Base-by-base conservation (phyloP, 2,113 vertebrate species). In the Rattus rattus region DNA sequence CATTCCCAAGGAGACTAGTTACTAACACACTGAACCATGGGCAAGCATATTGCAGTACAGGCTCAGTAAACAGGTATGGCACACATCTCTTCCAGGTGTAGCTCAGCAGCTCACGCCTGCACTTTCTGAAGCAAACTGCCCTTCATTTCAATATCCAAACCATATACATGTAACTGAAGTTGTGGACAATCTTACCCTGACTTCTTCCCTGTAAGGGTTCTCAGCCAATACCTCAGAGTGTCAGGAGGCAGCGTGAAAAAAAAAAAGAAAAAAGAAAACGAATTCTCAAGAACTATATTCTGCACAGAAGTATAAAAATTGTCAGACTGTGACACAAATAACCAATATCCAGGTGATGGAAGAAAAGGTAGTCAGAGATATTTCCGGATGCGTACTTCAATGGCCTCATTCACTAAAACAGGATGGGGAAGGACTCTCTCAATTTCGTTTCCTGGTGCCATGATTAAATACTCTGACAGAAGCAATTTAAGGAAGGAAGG, bases 61-160 rank as follows among this genome's bases (percentile, higher is more conserved):
- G 86, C 49, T 92, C 70, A 54, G 16, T 65, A 79, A 52, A 87
- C 56, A 88, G 90, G 56, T 79, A 90, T 94, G 86, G 75, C 85
- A 20, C 75, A 73, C 63, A 73, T 75, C 1, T 2, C 24, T 17
- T 30, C 63, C 65, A 28, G 17, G 61, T 77, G 81, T 30, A 90
- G 67, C 81, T 94, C 83, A 76, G 92, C 75, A 93, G n/a, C 88
- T 92, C 95, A 83, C 88, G 75, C 89, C 89, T 97, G 90, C 56
- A 97, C 69, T 69, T 94, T 26, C 95, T 92, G 24, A 98, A 93
- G 61, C 36, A 70, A 95, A 47, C 33, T 95, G 80, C 65, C 76
- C 79, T 84, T 94, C 47, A 28, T 94, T 69, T 88, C 91, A 49
- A 61, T 73, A 90, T 39, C 75, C 77, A 96, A 90, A 95, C 33